Base-by-base conservation (phyloP, 1,140 invertebrate species). In the Saccostrea cuccullata region DNA sequence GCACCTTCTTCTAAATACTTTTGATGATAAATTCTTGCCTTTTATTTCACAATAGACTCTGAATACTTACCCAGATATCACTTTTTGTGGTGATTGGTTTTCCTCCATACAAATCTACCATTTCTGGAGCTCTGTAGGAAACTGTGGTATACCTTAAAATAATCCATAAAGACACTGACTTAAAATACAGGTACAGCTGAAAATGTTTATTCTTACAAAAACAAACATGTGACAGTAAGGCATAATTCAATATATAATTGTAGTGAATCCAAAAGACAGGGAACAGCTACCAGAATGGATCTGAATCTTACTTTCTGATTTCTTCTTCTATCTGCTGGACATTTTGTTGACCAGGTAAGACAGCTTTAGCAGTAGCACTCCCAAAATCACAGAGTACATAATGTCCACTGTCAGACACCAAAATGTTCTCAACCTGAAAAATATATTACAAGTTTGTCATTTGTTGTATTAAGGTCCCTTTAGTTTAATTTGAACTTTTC, bases 41-140 rank as follows among this genome's bases (percentile, higher is more conserved):
- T 47, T n/a, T n/a, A n/a, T n/a, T n/a, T n/a, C n/a, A n/a, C n/a
- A n/a, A n/a, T n/a, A 47, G 47, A 47, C 47, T 47, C 20, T 26
- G 84, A 15, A n/a, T 11, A 85, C 82, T 55, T 30, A 97, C 97
- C 98, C 98, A 98, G 94, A 98, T 98, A 96, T 98, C 98, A 73
- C 97, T 96, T 95, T 98, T 98, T 9, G 97, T 98, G n/a, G 98
- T 98, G 87, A 99, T 98, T 30, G 96, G 95, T 95, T 97, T 97
- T 36, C 97, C 97, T 91, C 96, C 96, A 95, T 99, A 99, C 91
- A 99, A 96, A 95, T 99, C 98, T 55, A 99, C 96, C 98, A 99
- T 99, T 96, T 99, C 98, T 30, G 98, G 98, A 23, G 98, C 96
- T 92, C 98, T 96, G 95, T 99, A 99, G 82, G 98, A 97, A 23